Conservation (phyloP, 2,797 vertebrate genomes). For the Eurystomus glaucurus region DNA sequence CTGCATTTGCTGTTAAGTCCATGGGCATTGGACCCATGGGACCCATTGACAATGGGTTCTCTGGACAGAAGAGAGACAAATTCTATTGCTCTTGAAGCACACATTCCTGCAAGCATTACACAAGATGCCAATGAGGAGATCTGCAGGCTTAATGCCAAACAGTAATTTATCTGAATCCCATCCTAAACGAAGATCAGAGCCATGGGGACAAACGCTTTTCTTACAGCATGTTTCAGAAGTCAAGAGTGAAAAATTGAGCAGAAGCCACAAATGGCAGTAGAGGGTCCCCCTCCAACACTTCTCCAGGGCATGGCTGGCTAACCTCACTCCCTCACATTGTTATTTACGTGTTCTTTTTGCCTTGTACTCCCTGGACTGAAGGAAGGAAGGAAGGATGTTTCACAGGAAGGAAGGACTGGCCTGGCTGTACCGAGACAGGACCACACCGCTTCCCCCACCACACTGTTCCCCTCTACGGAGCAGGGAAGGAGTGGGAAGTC, state of each 20-base stretch:
- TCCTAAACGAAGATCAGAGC: not conserved
- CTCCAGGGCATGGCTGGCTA: not conserved
- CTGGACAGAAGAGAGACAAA: not conserved
- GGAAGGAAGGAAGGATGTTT: slow-evolving; percentile 63
- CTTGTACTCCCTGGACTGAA: not conserved
- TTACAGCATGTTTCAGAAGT: not conserved
- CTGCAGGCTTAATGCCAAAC: not conserved
- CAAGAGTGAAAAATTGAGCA: not conserved
- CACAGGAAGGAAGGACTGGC: slow-evolving; percentile 45
- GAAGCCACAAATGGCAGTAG: slow-evolving; percentile 4
- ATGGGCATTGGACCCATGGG: too few relatives aligned
- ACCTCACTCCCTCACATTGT: not conserved
- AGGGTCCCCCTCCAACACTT: not conserved
- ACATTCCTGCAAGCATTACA: not conserved
- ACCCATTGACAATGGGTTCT: not conserved
- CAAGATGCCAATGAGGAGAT: not conserved
- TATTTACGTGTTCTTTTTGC: not conserved
- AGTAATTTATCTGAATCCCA: slow-evolving; percentile 4
- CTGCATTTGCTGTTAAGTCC: not conserved
- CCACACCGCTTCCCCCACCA: not conserved
- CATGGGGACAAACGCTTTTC: not conserved
- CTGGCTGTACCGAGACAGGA: not conserved
- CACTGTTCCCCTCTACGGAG: not conserved
- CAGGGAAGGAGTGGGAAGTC: not conserved
- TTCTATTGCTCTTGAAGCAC: not conserved